These are phyloP conservation scores for Idaea aversata DNA, from an alignment of 2,888 invertebrate species.

Conservation along the genomic window DNA sequence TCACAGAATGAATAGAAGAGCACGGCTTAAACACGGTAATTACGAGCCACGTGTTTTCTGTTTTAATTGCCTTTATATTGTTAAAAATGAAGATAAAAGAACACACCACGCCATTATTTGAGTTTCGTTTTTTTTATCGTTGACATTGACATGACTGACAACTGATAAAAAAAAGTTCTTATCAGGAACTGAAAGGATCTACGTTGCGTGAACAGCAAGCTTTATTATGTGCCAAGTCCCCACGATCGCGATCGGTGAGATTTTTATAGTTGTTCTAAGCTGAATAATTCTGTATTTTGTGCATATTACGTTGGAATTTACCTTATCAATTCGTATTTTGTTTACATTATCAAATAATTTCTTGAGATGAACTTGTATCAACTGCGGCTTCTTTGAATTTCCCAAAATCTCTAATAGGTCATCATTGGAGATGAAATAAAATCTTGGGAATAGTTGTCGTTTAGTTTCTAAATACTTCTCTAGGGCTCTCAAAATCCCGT, in stretches of 20 bases:
- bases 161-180: constrained; percentile 11
- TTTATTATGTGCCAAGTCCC: neutral
- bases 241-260: neutral
- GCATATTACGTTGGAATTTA: constrained; percentile 41
- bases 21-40: neutral
- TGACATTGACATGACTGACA: neutral
- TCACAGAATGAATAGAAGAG: neutral
- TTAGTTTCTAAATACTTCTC: constrained; percentile 94
- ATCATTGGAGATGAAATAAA: constrained; percentile 83
- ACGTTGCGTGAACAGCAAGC: neutral
- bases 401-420: constrained; percentile 92
- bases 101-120: too few relatives aligned
- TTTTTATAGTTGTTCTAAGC: neutral
- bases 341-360: constrained; percentile 94
- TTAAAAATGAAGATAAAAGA: too few relatives aligned
- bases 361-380: constrained; percentile 91
- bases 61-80: too few relatives aligned
- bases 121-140: neutral
- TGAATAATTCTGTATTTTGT: neutral
- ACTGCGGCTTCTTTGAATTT: constrained; percentile 90
- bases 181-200: neutral
- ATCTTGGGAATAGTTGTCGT: constrained; percentile 90
- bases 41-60: neutral
- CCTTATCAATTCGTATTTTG: constrained; percentile 84
- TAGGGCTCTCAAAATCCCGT: constrained; percentile 89